A percentile compares a stretch with the other conserved stretches of the same genome.
Conservation (phyloP, 2,113 vertebrate species). For the Lophotis ruficrista region DNA sequence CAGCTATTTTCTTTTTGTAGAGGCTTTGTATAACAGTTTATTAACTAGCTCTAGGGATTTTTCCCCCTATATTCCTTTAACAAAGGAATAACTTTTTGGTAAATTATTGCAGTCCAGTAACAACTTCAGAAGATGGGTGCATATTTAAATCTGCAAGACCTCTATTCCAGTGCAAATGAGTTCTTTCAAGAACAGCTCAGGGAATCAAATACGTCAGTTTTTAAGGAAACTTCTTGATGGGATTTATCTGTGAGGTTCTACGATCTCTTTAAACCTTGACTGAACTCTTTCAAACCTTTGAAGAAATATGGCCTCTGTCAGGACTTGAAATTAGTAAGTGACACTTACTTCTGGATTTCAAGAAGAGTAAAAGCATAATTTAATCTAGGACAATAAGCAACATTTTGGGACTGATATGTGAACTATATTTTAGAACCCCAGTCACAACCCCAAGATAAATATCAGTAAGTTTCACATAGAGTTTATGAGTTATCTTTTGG, state of each 20-base stretch:
- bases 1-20: not conserved
- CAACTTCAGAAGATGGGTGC: not conserved
- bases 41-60: not conserved
- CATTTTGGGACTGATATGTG: not conserved
- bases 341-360: not conserved
- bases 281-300: not conserved
- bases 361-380: not conserved
- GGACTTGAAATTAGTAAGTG: not conserved
- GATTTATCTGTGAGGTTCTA: not conserved
- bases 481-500: not conserved
- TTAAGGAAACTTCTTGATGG: not conserved
- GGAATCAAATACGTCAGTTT: not conserved
- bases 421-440: not conserved
- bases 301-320: not conserved
- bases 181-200: not conserved
- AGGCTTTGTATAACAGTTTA: not conserved
- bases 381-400: not conserved
- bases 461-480: not conserved
- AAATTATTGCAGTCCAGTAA: not conserved
- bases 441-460: not conserved
- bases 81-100: not conserved
- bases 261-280: fast-evolving
- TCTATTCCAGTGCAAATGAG: not conserved
- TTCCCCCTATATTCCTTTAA: not conserved
- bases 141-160: not conserved